Evolutionary conservation across 2,888 invertebrate genomes (phyloP).

Genomic region (Dryococelus australis): DNA sequence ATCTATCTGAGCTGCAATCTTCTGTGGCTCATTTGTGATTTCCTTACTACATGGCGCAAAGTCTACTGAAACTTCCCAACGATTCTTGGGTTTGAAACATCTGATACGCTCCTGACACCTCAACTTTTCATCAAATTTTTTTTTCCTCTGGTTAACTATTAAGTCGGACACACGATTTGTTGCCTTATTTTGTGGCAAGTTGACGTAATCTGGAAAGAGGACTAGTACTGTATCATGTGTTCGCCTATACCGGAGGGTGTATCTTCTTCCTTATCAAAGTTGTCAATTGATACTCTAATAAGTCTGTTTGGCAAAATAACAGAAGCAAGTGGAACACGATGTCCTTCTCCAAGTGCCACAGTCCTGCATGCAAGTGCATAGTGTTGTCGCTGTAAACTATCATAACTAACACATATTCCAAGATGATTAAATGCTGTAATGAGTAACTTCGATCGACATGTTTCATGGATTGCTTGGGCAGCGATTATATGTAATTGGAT

Average conservation of each 20-base stretch:
- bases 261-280: no score
- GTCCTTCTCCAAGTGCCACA: neutral
- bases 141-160: neutral
- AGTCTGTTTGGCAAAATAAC: slow-evolving; percentile 12
- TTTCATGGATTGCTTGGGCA: slow-evolving; percentile 7
- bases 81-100: neutral
- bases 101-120: neutral
- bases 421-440: no score
- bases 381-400: no score
- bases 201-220: neutral
- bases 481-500: neutral
- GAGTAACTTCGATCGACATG: neutral
- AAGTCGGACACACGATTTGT: neutral
- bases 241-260: slow-evolving; percentile 19
- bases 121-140: slow-evolving; percentile 17
- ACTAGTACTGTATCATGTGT: neutral
- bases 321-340: slow-evolving; percentile 12
- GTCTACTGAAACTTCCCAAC: neutral
- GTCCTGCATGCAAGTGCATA: no score
- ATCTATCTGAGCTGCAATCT: no score
- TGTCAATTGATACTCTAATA: neutral
- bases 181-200: neutral
- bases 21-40: no score
- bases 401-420: no score
- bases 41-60: neutral